phyloP scores from a whole-genome alignment of 92 coral and sea anemone genomes.

The Umimayanthus kanabou region DNA sequence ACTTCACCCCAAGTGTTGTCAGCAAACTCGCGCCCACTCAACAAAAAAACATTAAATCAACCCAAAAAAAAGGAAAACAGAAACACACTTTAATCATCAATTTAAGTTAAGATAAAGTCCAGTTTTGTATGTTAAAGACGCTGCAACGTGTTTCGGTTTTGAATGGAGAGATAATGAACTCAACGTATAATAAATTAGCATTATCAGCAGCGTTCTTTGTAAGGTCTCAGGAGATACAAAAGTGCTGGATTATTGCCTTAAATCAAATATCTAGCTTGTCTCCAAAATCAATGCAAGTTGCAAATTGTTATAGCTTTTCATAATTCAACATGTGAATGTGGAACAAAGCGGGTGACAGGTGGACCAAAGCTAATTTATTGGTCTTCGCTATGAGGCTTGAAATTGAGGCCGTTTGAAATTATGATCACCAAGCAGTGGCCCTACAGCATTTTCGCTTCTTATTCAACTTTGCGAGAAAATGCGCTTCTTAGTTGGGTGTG shows the following conservation, averaged over 20 bases:
- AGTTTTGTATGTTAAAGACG: constrained; percentile 1
- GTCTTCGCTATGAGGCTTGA: neutral
- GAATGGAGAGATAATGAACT: constrained; percentile 9
- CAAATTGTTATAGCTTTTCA: constrained; percentile 42
- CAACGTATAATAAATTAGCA: neutral
- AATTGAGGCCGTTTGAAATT: constrained; percentile 18
- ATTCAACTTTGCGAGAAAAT: neutral
- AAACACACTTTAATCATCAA: neutral
- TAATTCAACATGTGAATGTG: constrained; percentile 32
- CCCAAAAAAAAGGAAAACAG: neutral
- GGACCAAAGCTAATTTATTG: constrained; percentile 27
- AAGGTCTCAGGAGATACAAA: neutral
- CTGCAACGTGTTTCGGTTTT: constrained; percentile 27
- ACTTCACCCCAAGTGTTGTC: neutral
- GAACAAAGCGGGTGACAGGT: constrained; percentile 33
- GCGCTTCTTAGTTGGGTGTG: neutral
- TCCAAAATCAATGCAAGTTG: constrained; percentile 37
- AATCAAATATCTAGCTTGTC: constrained; percentile 16
- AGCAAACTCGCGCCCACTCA: constrained; percentile 35
- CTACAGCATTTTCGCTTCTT: neutral
- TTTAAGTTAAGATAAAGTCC: neutral
- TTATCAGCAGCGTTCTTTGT: constrained; percentile 7
- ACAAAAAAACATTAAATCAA: constrained; percentile 3
- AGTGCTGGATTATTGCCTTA: neutral
- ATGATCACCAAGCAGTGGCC: neutral